Evolutionary conservation across 2,888 invertebrate species (phyloP).

Genomic region (Acleris cristana): DNA sequence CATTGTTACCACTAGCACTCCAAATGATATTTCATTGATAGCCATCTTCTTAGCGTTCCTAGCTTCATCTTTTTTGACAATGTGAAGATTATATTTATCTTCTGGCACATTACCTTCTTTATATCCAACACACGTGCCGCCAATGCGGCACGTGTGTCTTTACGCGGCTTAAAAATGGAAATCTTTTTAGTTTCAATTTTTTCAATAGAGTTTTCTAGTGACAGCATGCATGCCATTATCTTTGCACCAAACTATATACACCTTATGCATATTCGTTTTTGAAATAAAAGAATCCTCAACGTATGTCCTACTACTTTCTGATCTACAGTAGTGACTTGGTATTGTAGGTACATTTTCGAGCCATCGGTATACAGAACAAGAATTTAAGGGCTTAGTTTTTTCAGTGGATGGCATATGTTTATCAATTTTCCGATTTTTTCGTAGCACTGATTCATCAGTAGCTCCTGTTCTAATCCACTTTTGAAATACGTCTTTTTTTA

Average conservation of each 20-base stretch:
- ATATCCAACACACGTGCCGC: background rate
- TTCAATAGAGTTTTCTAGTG: background rate
- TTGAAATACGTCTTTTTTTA: background rate
- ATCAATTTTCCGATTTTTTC: background rate
- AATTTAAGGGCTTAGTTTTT: background rate
- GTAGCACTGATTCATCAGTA: background rate
- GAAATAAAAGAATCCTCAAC: constrained; percentile 3
- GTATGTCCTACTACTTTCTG: background rate
- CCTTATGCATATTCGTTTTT: background rate
- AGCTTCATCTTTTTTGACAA: background rate
- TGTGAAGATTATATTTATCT: background rate
- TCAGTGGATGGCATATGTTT: background rate
- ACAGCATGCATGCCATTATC: background rate
- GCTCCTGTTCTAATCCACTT: too few species aligned
- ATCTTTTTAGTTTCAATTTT: background rate
- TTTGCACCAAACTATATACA: background rate
- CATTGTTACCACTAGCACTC: constrained; percentile 1
- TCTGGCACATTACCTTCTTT: background rate
- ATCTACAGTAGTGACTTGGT: constrained; percentile 1
- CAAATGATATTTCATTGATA: background rate
- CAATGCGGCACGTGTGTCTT: too few species aligned
- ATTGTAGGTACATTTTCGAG: background rate
- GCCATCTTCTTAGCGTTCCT: background rate
- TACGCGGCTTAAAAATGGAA: background rate
- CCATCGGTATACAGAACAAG: background rate